Evolutionary conservation across 2,888 invertebrate genomes (phyloP), one percentile per base, ranked within the genome.

Genomic region (Drosophila subsilvestris): DNA sequence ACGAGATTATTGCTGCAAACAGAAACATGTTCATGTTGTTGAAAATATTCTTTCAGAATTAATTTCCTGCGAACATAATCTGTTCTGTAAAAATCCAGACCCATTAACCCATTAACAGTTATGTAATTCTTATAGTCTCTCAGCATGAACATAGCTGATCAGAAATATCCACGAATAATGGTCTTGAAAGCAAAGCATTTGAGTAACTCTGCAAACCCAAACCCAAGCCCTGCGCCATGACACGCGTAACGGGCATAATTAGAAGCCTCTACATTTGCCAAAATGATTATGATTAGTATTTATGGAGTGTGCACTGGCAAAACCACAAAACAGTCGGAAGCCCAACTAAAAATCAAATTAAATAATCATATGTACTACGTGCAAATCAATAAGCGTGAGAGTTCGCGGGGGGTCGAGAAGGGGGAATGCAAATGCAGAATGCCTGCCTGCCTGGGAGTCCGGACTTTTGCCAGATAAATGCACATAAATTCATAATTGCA

Each of bases 401-500:
- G 42, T 29, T 42, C 10, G 18, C 42, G 49, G 27, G 37, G 44
- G 32, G 12, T 18, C 2, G 20, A 2, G 20, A 20, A 3, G 25
- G 32, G 12, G 5, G 4, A 32, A 45, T 18, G 18, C 44, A 48
- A 20, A 22, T 12, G 49, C 12, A 50, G 37, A 20, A 5, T 25
- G 25, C 22, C n/a, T 29, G 25, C 22, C n/a, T 29, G 56, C 29
- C 47, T 44, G 61, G 22, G 12, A 14, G 14, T 25, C n/a, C 18
- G 29, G 22, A 32, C 37, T n/a, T 37, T 37, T 37, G 50, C 27
- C 9, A 17, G 32, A 63, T 47, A 63, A 53, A 60, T 55, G 60
- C 42, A 71, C 73, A 87, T 79, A 83, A 87, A 86, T 86, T 86
- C 86, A 88, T 86, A 86, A 86, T 86, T 86, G 85, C 79, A 79